Percentiles rank a stretch among this genome's conserved stretches.
phyloP scores from a whole-genome alignment of 2,113 vertebrate species.

The Capreolus pygargus region DNA sequence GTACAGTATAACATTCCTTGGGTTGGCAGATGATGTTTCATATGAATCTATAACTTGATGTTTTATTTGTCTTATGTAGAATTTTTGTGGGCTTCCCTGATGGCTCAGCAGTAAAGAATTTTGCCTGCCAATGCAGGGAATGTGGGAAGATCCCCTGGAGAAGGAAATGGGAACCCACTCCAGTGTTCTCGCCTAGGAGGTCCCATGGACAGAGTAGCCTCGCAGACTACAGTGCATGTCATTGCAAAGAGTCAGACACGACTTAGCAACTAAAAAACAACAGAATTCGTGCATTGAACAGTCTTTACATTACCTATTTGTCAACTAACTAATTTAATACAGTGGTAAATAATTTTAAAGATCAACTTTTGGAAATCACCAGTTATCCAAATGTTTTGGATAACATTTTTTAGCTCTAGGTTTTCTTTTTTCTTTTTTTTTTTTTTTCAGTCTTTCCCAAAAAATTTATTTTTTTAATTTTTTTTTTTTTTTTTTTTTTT shows the following conservation, averaged over 20 bases:
- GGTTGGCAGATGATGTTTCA: not conserved
- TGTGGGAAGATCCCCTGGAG: not conserved
- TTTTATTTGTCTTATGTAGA: slow-evolving; percentile 1
- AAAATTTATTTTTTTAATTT: too few relatives aligned
- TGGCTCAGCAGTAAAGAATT: not conserved
- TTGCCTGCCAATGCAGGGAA: not conserved
- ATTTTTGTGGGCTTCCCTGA: not conserved
- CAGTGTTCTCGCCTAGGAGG: not conserved
- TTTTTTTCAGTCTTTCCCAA: too few relatives aligned
- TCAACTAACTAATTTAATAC: not conserved
- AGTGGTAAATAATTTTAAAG: slow-evolving; percentile 15
- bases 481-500: too few relatives aligned
- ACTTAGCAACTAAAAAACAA: not conserved
- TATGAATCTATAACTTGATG: not conserved
- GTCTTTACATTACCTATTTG: not conserved
- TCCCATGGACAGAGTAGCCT: not conserved
- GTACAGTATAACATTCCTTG: not conserved
- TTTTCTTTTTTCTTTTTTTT: not conserved
- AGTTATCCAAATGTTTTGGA: not conserved
- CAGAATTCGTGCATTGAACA: slow-evolving; percentile 13
- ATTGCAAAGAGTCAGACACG: not conserved
- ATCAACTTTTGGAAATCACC: not conserved
- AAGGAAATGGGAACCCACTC: not conserved
- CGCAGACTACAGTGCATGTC: not conserved
- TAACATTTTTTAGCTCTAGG: not conserved